These are phyloP conservation scores for Brevimyrus niger DNA, from an alignment of 2,113 vertebrate species.

Conservation along the genomic window DNA sequence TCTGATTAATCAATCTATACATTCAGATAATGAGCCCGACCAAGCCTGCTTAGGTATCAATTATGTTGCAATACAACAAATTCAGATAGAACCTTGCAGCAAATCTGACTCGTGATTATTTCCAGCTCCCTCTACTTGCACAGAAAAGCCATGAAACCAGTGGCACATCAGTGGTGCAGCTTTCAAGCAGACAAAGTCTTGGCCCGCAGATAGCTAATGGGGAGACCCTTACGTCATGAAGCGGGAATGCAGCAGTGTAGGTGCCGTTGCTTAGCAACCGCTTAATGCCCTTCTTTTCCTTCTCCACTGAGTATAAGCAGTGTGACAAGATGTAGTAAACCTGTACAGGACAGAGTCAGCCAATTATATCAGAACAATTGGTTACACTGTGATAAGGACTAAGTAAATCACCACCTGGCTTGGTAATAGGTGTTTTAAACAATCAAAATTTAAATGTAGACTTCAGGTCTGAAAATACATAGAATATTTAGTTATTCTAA, in stretches of 20 bases:
- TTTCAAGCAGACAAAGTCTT: background rate
- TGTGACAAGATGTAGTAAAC: slow-evolving; percentile 91
- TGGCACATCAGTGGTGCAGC: background rate
- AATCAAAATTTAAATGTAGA: background rate
- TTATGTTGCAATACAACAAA: background rate
- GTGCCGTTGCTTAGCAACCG: slow-evolving; percentile 81
- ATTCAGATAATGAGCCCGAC: background rate
- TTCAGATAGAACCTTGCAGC: background rate
- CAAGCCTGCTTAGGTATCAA: background rate
- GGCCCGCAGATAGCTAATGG: background rate
- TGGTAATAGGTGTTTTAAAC: background rate
- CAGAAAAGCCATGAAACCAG: background rate
- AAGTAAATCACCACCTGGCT: background rate
- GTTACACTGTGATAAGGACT: no score
- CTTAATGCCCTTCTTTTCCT: slow-evolving; percentile 85
- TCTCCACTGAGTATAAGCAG: slow-evolving; percentile 77
- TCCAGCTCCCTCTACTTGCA: background rate
- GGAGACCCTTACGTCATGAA: slow-evolving; percentile 79
- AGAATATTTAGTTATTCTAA: background rate
- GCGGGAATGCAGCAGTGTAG: slow-evolving; percentile 81
- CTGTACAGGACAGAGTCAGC: slow-evolving; percentile 50
- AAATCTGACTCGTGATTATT: background rate
- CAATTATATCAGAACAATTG: background rate
- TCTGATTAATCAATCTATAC: background rate
- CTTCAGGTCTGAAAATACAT: background rate